Conservation (phyloP, 2,888 invertebrate species). For the Drosophila macrospina region DNA sequence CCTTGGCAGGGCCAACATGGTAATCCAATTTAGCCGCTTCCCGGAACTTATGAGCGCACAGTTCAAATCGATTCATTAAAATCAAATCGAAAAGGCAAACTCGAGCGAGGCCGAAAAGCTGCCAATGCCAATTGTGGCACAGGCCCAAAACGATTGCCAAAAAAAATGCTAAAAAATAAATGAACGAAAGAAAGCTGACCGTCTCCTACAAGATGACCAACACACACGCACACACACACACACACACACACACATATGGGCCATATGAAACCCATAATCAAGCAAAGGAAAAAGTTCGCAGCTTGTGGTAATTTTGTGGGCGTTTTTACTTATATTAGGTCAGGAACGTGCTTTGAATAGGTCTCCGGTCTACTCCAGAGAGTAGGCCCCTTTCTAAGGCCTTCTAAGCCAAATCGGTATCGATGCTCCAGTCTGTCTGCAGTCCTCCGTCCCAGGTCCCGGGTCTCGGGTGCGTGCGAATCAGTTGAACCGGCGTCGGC, state of each 20-base stretch:
- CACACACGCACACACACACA: background rate
- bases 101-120: slow-evolving; percentile 46
- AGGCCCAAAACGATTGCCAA: slow-evolving; percentile 59
- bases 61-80: slow-evolving; percentile 82
- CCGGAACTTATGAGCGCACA: slow-evolving; percentile 67
- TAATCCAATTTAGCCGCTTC: slow-evolving; percentile 76
- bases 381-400: slow-evolving; percentile 52
- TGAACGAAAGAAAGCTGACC: slow-evolving; percentile 43
- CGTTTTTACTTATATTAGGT: slow-evolving; percentile 84
- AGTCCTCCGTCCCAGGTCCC: slow-evolving; percentile 1
- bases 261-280: slow-evolving; percentile 69
- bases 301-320: slow-evolving; percentile 85
- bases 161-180: slow-evolving; percentile 36
- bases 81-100: slow-evolving; percentile 63
- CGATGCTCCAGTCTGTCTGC: slow-evolving; percentile 37
- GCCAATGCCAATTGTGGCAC: slow-evolving; percentile 52
- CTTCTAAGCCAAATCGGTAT: slow-evolving; percentile 74
- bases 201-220: slow-evolving; percentile 56
- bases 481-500: slow-evolving; percentile 54
- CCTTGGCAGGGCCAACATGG: slow-evolving; percentile 52
- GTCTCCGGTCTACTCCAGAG: slow-evolving; percentile 10
- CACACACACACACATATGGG: slow-evolving; percentile 17
- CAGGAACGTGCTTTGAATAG: slow-evolving; percentile 84
- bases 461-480: slow-evolving; percentile 67
- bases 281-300: slow-evolving; percentile 71